Evolutionary conservation across 2,113 vertebrate genomes (phyloP), one percentile per base, ranked within the genome.

Genomic region (Himantopus leucocephalus): DNA sequence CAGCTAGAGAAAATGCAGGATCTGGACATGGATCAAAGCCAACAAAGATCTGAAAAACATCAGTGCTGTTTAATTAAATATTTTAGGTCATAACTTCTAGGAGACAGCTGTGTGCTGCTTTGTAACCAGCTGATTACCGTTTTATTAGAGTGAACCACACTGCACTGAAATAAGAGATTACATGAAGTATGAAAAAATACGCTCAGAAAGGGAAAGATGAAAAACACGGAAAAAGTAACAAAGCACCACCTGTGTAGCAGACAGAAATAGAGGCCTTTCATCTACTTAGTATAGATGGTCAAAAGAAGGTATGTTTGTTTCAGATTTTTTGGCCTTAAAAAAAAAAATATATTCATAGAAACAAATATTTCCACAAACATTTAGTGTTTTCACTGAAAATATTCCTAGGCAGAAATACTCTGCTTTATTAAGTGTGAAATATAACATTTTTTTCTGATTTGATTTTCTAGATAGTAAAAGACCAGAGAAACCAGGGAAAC

Each of bases 31-130:
- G 41, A 70, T 9, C 15, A 90, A 82, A 92, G 37, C 20, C 67
- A 90, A 37, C 6, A 80, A 66, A 83, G 20, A 86, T 50, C 11
- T 67, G 35, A 73, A 93, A 96, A 92, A 19, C 32, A 90, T 17
- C 20, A 58, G 5, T 63, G 7, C 4, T 67, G 21, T 39, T 96
- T 80, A 71, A 63, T 93, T 71, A 83, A 83, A 59, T 93, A 71
- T 80, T 90, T 90, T 53, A 87, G 64, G 52, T 67, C n/a, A 11
- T 37, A 75, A 29, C 47, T 84, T 73, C 64, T 53, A 37, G 17
- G 20, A 86, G 41, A 74, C 47, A 76, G 29, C 41, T 88, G 19
- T 62, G n/a, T 62, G 37, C 17, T 77, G n/a, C 37, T 66, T 88
- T 80, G 18, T 86, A 84, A 67, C 47, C 59, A 67, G 15, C 23